Evolutionary conservation across 2,797 vertebrate genomes (phyloP).

Genomic region (Podargus strigoides): DNA sequence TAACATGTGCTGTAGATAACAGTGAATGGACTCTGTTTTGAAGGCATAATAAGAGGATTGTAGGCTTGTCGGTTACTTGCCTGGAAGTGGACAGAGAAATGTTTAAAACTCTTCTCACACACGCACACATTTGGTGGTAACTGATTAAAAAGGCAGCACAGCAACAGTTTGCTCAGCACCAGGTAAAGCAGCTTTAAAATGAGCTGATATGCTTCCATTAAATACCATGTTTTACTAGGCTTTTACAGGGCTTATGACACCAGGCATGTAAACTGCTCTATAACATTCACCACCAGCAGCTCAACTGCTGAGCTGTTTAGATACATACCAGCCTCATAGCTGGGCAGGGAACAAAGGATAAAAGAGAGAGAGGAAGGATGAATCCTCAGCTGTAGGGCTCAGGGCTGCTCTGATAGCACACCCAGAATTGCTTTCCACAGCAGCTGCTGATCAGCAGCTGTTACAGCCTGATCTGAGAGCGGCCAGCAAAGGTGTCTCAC

Average conservation of each 20-base stretch:
- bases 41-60: conserved; percentile 41
- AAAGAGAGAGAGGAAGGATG: background rate
- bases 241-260: conserved; percentile 43
- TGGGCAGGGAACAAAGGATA: background rate
- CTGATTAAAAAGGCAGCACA: conserved; percentile 41
- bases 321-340: background rate
- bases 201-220: conserved; percentile 30
- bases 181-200: conserved; percentile 50
- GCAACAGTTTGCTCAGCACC: conserved; percentile 22
- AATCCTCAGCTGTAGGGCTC: background rate
- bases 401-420: background rate
- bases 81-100: conserved; percentile 42
- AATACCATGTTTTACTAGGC: conserved; percentile 45
- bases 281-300: background rate
- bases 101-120: conserved; percentile 49
- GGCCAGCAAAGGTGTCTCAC: background rate
- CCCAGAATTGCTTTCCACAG: background rate
- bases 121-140: conserved; percentile 11
- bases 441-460: background rate
- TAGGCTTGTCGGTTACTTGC: background rate
- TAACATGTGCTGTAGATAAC: conserved; percentile 17
- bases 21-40: background rate
- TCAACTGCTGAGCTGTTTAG: conserved; percentile 1
- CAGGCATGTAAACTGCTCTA: conserved; percentile 18
- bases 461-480: background rate